Base-by-base conservation (phyloP, 2,113 vertebrate species). In the Notothenia rossii region DNA sequence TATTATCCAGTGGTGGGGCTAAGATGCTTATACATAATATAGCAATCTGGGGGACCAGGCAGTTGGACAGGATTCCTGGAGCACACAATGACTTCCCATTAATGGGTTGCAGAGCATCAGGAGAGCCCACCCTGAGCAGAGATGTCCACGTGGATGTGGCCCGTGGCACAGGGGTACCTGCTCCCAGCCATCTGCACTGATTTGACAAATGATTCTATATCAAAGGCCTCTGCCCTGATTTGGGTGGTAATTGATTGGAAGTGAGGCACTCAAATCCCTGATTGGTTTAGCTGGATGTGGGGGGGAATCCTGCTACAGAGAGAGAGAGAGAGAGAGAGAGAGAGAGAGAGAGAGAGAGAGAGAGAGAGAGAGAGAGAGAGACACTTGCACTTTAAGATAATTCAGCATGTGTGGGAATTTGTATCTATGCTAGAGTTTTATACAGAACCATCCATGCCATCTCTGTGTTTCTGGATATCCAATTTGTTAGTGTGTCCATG, bases 131-230 rank as follows among this genome's bases (percentile, higher is more conserved):
- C 86, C 81, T 64, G 75, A 88, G 88, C 81, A 88, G 82, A 94
- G 86, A 95, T 94, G 92, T 95, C 93, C 94, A 91, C 72, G 84
- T 88, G 95, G 93, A 94, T 87, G 69, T 68, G 83, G 86, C 93
- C 92, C 92, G 70, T 86, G 91, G 89, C 91, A 93, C 91, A 45
- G 66, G 83, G 90, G 90, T 91, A 91, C 87, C 86, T 90, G 93
- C 89, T 91, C 93, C 90, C 84, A 89, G 89, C 89, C 90, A 92
- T 92, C 92, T 93, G 91, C 64, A 59, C 85, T 92, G 91, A 94
- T 93, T 94, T 95, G 94, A 94, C 93, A 94, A 95, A 95, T 94
- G 87, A 95, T 95, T 94, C 93, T 88, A 90, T 94, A 94, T 93
- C 93, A 94, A 94, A 94, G 93, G 91, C 86, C 91, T 85, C 75